These are phyloP conservation scores for Uria aalge DNA, from an alignment of 2,113 vertebrate genomes.

Conservation along the genomic window DNA sequence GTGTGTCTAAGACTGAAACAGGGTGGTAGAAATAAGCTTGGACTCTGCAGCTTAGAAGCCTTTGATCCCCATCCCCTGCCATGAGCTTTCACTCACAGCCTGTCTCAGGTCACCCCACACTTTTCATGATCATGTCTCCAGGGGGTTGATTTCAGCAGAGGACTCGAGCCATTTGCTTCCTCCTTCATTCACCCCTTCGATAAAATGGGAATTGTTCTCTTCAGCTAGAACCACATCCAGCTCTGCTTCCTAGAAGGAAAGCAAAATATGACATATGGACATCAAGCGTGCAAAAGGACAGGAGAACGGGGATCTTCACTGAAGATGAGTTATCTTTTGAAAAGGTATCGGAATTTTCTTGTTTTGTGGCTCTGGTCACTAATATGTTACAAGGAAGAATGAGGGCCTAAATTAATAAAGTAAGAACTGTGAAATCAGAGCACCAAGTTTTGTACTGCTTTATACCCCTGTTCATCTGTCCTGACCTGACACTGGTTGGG, in stretches of 20 bases:
- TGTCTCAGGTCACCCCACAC: neutral
- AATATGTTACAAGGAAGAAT: neutral
- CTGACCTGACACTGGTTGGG: neutral
- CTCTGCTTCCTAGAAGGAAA: neutral
- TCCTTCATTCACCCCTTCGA: neutral
- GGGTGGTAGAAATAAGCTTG: neutral
- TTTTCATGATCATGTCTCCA: neutral
- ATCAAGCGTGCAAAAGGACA: neutral
- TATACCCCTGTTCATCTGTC: neutral
- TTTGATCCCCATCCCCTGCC: neutral
- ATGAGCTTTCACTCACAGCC: neutral
- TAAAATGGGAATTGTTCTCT: neutral
- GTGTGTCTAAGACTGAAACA: neutral
- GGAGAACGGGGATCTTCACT: rapidly evolving
- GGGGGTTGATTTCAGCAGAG: neutral
- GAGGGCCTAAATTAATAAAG: neutral
- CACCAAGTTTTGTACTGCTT: neutral
- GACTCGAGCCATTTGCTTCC: neutral
- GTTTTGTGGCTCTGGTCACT: neutral
- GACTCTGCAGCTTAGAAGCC: neutral
- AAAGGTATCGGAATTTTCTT: neutral
- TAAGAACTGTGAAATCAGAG: neutral
- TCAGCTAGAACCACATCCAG: neutral
- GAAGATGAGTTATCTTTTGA: neutral
- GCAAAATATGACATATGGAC: neutral